Base-by-base conservation (phyloP, 2,113 vertebrate species). In the Stictonetta naevosa region DNA sequence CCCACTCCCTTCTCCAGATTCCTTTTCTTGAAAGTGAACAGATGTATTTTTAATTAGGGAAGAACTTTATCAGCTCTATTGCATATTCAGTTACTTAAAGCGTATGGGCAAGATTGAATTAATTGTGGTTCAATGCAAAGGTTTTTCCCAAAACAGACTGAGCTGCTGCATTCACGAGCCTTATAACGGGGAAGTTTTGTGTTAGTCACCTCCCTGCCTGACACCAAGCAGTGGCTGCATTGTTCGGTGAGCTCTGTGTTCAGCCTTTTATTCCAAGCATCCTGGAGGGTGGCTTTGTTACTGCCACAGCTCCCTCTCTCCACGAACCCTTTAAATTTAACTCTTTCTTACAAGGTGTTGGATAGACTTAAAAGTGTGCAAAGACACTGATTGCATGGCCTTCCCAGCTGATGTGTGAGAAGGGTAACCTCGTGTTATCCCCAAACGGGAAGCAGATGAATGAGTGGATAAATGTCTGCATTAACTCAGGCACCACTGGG, bases 1-100 rank as follows among this genome's bases (percentile, higher is more conserved):
- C 79, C 68, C 82, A 29, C 92, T 91, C 69, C 0, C 2, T 42
- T 86, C 83, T 90, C 56, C 64, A 67, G 36, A 52, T 25, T 83
- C 46, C 86, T 77, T 75, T 78, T 92, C 83, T 60, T 2, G 0
- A 60, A 90, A 92, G 83, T 16, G 59, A 93, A 48, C 84, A 95
- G 88, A 94, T 77, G 76, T 66, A 79, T 95, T 97, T 97, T 96
- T 86, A 95, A 92, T 97, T 90, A 66, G 52, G 48, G 86, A 92
- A 50, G 63, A 74, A 84, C 74, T 93, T 83, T 40, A 93, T 28
- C 90, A 86, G 84, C 86, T 91, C 2, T 0, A 6, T 88, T 96
- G 64, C 2, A 2, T 34, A 11, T 52, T 80, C 46, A 81, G 63
- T 95, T 88, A 36, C 62, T 86, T 22, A 55, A 53, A 40, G 17